These are phyloP conservation scores for Enoplosus armatus DNA, from an alignment of 2,797 vertebrate species.

Conservation along the genomic window DNA sequence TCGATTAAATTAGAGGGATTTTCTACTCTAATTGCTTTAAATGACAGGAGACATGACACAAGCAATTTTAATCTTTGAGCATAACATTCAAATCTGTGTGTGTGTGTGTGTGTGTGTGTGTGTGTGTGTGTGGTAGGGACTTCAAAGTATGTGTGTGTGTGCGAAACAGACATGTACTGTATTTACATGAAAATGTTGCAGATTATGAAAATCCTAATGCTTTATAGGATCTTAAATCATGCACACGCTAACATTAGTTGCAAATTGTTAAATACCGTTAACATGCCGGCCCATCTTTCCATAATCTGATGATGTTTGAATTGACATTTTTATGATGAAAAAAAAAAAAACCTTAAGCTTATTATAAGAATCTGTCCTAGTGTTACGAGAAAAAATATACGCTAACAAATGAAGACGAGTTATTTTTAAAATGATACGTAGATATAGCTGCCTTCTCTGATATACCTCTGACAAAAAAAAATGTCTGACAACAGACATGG, in stretches of 20 bases:
- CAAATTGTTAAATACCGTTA: slow-evolving; percentile 39
- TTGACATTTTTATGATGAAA: neutral
- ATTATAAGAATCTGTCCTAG: neutral
- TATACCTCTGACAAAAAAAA: slow-evolving; percentile 16
- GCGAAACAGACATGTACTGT: slow-evolving; percentile 21
- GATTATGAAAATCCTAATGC: slow-evolving; percentile 58
- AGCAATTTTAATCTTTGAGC: slow-evolving; percentile 72
- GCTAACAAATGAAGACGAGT: neutral
- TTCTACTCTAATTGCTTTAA: slow-evolving; percentile 71
- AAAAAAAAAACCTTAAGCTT: neutral
- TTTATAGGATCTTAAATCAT: slow-evolving; percentile 30
- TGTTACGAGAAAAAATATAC: neutral
- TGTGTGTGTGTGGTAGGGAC: neutral
- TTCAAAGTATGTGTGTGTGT: slow-evolving; percentile 1
- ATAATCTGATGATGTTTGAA: slow-evolving; percentile 16
- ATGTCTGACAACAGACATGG: slow-evolving; percentile 18
- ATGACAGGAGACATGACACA: slow-evolving; percentile 69
- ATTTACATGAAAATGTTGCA: slow-evolving; percentile 48
- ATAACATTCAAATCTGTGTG: slow-evolving; percentile 42
- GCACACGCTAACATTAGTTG: slow-evolving; percentile 6
- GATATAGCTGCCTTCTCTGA: neutral
- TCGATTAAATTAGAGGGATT: slow-evolving; percentile 70
- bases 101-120: neutral
- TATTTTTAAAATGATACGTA: slow-evolving; percentile 50
- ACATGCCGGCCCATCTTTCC: neutral